Base-by-base conservation (phyloP, 2,888 invertebrate genomes). In the Zelleria hepariella region DNA sequence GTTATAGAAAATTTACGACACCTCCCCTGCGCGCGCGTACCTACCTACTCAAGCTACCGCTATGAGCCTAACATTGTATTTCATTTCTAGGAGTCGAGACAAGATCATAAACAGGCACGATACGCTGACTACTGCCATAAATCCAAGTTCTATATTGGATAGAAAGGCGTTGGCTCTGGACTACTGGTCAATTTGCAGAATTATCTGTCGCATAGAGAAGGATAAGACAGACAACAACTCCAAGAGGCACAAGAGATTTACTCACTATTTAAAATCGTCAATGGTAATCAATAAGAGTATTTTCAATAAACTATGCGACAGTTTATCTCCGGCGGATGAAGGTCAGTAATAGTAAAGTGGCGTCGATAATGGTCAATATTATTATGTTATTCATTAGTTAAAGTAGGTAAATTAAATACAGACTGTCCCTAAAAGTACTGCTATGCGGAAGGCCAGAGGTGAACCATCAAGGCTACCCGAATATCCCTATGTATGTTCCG, bases 211-310 rank as follows among this genome's bases (percentile, higher is more conserved):
- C 64, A 84, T 91, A 51, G 95, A 96, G 73, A 90, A 90, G 66
- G 69, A 68, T 15, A 91, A 93, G 68, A 88, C 90, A 32, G 89
- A 90, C 55, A 77, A 71, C 25, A 92, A 90, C 67, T 82, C 74
- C 1, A 94, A 94, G 72, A 90, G 95, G 62, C 91, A 93, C 62
- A 94, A 93, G 70, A 89, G 95, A 60, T 95, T 94, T 79, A 94
- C 93, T 78, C 94, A 94, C 76, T 95, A 95, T 79, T 86, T 95
- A n/a, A 91, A 92, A 66, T 91, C 90, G 57, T 74, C 91, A 60
- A 89, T 87, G 69, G 72, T 87, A 53, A 81, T 83, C 61, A 89
- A 89, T 66, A 89, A 83, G 66, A 88, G 80, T 66, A 69, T 78
- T 47, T 90, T 89, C 62, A 90, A 91, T 66, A 78, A 75, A 51